Evolutionary conservation across 2,113 vertebrate species (phyloP).

Genomic region (Rutilus rutilus): DNA sequence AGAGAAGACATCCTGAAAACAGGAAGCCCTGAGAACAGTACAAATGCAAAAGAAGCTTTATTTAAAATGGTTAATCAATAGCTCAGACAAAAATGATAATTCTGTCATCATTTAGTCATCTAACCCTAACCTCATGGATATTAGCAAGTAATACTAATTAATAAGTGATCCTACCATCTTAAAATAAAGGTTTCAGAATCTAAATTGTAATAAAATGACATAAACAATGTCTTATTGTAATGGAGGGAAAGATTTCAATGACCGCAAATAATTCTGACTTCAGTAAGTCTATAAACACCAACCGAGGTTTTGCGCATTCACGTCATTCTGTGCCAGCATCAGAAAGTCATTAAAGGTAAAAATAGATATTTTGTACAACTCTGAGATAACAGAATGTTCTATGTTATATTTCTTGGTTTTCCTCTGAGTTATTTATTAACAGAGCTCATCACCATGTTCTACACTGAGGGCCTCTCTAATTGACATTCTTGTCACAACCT

Average conservation of each 20-base stretch:
- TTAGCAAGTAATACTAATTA: neutral
- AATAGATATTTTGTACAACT: neutral
- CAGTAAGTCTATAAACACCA: neutral
- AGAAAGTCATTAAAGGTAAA: neutral
- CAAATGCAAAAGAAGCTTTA: neutral
- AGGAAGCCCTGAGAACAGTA: constrained; percentile 22
- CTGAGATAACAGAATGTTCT: neutral
- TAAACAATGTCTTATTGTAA: too few species aligned
- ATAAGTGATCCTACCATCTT: neutral
- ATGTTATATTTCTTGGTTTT: constrained; percentile 33
- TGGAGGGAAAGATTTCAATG: too few species aligned
- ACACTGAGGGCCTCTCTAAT: constrained; percentile 60
- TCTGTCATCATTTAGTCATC: neutral
- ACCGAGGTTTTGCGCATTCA: neutral
- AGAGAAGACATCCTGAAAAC: constrained; percentile 63
- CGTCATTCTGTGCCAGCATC: neutral
- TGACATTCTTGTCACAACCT: constrained; percentile 79
- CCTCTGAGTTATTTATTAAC: constrained; percentile 72
- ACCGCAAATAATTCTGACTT: too few species aligned
- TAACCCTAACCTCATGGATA: neutral
- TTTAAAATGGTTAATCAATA: neutral
- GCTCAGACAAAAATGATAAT: neutral
- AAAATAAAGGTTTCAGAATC: neutral
- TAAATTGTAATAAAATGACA: neutral
- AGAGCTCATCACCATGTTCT: constrained; percentile 50